These are phyloP conservation scores for Microchirus variegatus DNA, from an alignment of 2,797 vertebrate species.

Conservation along the genomic window DNA sequence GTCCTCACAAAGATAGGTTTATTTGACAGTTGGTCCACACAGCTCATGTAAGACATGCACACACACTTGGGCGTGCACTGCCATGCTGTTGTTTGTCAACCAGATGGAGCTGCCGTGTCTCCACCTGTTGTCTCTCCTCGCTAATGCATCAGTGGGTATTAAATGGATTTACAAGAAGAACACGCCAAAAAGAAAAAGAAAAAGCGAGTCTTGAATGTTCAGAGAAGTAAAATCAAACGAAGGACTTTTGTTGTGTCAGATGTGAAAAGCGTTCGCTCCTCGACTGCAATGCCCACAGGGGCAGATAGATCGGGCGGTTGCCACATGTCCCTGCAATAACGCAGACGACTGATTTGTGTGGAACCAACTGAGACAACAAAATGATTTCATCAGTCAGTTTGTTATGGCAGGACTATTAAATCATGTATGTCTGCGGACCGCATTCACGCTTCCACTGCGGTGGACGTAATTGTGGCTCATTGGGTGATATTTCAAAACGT, in stretches of 20 bases:
- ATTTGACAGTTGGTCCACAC: too few species aligned
- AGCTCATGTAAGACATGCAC: too few species aligned
- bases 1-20: not conserved
- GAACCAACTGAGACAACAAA: slow-evolving; percentile 12
- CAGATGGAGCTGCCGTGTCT: slow-evolving; percentile 28
- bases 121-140: slow-evolving; percentile 12
- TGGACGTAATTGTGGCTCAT: slow-evolving; percentile 22
- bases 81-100: slow-evolving; percentile 17
- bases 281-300: slow-evolving; percentile 16
- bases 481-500: slow-evolving; percentile 19
- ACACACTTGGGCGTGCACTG: not conserved
- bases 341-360: slow-evolving; percentile 9
- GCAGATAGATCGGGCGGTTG: slow-evolving; percentile 19
- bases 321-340: slow-evolving; percentile 7
- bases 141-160: slow-evolving; percentile 14
- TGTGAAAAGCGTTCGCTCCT: slow-evolving; percentile 34
- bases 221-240: slow-evolving; percentile 35
- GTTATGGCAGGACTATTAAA: slow-evolving; percentile 1
- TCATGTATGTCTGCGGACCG: not conserved
- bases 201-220: slow-evolving; percentile 5
- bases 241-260: slow-evolving; percentile 34
- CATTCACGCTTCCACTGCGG: not conserved
- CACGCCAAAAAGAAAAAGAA: slow-evolving; percentile 1
- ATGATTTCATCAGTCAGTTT: slow-evolving; percentile 24
- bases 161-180: slow-evolving; percentile 26